Evolutionary conservation across 2,797 vertebrate genomes (phyloP), one percentile per base, ranked within the genome.

Genomic region (Crenuchus spilurus): DNA sequence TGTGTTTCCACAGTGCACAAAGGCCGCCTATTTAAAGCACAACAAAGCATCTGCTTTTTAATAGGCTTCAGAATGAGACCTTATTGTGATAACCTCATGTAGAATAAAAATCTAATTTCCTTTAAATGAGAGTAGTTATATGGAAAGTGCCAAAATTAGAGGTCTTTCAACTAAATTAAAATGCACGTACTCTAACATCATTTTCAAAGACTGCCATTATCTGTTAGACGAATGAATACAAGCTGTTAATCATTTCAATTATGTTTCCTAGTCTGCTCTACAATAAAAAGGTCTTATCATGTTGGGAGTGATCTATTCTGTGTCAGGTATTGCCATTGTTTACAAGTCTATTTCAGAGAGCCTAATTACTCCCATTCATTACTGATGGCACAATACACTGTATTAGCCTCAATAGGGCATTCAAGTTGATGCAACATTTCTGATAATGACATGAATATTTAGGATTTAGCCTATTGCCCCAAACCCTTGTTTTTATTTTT

Each of bases 31-130:
- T 84, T 87, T 72, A 68, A 68, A 60, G 26, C 74, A 77, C 87
- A 87, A 90, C 87, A 88, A 90, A 89, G 84, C 86, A 84, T 86
- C 84, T 89, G 87, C 85, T 84, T 79, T 89, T 90, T 95, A 74
- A 96, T 94, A 92, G 92, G 92, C 90, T 85, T 79, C 57, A 74
- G 86, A 93, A 88, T 91, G 92, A 93, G 91, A 89, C 83, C 91
- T 94, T 89, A 91, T 90, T 92, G 90, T 89, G 91, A 93, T 92
- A 92, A 92, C 88, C 88, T 92, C 90, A 91, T 92, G 92, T 92
- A 92, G 94, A 90, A 93, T 93, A 92, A 90, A 95, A 95, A 95
- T 94, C 87, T 93, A 93, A 95, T 95, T 93, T 93, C 88, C 88
- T 91, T 90, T 90, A 92, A 94, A 95, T 94, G 85, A 93, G 93